A percentile compares a stretch with the other conserved stretches of the same genome.
phyloP scores from a whole-genome alignment of 2,888 invertebrate species.

The Lacanobia oleracea region DNA sequence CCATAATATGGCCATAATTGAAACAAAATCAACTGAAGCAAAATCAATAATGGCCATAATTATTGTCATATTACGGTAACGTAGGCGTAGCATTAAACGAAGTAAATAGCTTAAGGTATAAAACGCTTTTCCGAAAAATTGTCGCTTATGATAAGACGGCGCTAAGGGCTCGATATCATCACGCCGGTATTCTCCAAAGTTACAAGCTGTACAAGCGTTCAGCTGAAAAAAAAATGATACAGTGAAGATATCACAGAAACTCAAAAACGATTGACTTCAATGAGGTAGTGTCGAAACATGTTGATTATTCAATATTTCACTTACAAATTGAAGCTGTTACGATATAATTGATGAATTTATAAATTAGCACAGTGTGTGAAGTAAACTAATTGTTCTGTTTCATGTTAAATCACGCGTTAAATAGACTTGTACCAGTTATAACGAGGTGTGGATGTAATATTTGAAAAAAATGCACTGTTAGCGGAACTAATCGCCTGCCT shows the following conservation, averaged over 20 bases:
- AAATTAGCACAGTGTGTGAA: conserved; percentile 30
- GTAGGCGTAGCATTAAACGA: too few species aligned
- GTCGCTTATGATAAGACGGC: too few species aligned
- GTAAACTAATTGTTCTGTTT: conserved; percentile 22
- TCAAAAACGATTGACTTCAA: background rate
- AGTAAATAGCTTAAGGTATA: too few species aligned
- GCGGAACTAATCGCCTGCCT: conserved; percentile 3
- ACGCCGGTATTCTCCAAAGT: too few species aligned
- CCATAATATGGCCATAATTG: too few species aligned
- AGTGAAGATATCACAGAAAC: conserved; percentile 7
- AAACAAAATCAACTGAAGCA: too few species aligned
- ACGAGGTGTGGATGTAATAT: conserved; percentile 13
- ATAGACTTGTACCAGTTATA: conserved; percentile 22
- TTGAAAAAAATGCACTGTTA: conserved; percentile 11
- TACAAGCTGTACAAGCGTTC: too few species aligned
- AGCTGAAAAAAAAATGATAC: too few species aligned
- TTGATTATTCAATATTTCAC: conserved; percentile 39
- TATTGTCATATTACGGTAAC: too few species aligned
- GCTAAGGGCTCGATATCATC: too few species aligned
- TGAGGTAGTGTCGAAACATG: conserved; percentile 10
- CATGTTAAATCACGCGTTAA: conserved; percentile 42
- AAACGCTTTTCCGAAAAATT: too few species aligned
- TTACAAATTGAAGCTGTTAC: conserved; percentile 36
- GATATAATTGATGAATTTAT: conserved; percentile 37
- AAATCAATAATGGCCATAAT: too few species aligned